phyloP scores from a whole-genome alignment of 1,140 invertebrate genomes.

The Triops cancriformis region DNA sequence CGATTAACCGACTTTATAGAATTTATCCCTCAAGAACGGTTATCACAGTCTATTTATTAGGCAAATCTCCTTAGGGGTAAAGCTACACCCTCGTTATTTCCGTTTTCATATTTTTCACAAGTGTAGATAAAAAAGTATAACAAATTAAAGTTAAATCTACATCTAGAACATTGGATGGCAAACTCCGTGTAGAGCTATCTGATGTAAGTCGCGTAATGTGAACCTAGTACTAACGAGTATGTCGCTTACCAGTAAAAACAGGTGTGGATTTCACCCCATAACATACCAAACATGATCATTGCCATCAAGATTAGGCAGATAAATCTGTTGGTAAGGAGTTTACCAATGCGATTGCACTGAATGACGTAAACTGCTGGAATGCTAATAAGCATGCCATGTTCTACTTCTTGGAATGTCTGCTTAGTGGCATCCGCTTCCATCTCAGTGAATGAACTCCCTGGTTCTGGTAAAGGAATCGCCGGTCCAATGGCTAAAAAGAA shows the following conservation, averaged over 20 bases:
- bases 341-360: not conserved
- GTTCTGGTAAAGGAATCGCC: not conserved
- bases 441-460: not conserved
- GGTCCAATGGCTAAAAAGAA: constrained; percentile 19
- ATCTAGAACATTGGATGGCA: too few relatives aligned
- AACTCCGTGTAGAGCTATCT: too few relatives aligned
- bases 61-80: too few relatives aligned
- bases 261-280: constrained; percentile 15
- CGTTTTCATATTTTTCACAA: too few relatives aligned
- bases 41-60: too few relatives aligned
- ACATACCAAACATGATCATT: constrained; percentile 21
- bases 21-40: too few relatives aligned
- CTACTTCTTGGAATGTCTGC: constrained; percentile 11
- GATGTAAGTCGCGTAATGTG: too few relatives aligned
- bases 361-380: constrained; percentile 17
- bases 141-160: too few relatives aligned
- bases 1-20: too few relatives aligned
- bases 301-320: not conserved
- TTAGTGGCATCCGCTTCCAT: not conserved
- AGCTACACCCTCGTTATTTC: too few relatives aligned
- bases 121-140: too few relatives aligned
- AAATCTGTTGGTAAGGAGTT: constrained; percentile 15
- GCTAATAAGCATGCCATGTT: not conserved
- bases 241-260: constrained; percentile 23
- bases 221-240: too few relatives aligned